Evolutionary conservation across 2,113 vertebrate species (phyloP).

Genomic region (Lophotis ruficrista): DNA sequence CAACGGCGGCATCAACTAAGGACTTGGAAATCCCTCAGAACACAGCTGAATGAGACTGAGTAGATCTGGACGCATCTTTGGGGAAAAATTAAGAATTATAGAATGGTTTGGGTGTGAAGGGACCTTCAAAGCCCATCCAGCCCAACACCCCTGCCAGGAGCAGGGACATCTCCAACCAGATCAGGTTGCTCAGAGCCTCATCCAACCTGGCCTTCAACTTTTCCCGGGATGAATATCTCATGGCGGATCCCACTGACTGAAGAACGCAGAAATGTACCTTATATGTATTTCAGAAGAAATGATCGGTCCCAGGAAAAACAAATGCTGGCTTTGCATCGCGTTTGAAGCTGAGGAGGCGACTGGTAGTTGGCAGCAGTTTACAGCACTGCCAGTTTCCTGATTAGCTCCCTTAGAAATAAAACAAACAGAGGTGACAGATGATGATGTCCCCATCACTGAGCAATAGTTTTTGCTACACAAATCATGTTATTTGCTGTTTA

Average conservation of each 20-base stretch:
- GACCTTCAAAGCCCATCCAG: too few relatives aligned
- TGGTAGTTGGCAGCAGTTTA: background rate
- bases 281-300: background rate
- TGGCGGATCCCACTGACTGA: background rate
- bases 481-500: constrained; percentile 41
- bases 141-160: too few relatives aligned
- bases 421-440: constrained; percentile 24
- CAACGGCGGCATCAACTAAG: background rate
- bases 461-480: constrained; percentile 22
- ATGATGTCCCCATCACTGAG: constrained; percentile 34
- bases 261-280: background rate
- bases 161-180: too few relatives aligned
- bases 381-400: constrained; percentile 5
- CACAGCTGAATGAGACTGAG: background rate
- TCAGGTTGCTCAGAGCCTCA: too few relatives aligned
- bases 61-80: background rate
- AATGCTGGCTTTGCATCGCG: background rate
- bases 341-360: background rate
- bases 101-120: too few relatives aligned
- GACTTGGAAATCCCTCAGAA: background rate
- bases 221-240: background rate
- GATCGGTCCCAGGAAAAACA: background rate
- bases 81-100: background rate
- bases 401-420: constrained; percentile 13
- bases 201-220: too few relatives aligned